Evolutionary conservation across 2,797 vertebrate genomes (phyloP), one percentile per base, ranked within the genome.

Genomic region (Chelidonichthys spinosus): DNA sequence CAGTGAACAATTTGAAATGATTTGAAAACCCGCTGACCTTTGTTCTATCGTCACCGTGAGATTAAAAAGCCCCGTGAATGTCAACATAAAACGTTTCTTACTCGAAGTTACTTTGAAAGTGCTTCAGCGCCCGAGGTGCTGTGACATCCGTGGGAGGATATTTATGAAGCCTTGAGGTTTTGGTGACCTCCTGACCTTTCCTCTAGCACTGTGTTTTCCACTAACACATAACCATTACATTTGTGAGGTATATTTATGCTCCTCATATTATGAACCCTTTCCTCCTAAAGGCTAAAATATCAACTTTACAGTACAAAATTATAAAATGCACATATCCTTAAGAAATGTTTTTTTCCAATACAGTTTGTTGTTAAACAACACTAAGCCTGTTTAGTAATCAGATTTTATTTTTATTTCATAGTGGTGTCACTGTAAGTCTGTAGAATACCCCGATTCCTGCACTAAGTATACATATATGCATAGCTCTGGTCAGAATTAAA

Each of bases 401-500:
- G 6, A 7, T 25, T 35, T 14, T 7, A 33, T 54, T 33, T 54
- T 25, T 25, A 25, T 25, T 46, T 54, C 25, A 33, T 33, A 15
- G 6, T 3, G 52, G 3, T 15, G 52, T 32, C 32, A 43, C 14
- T 37, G 0, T 52, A 61, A 61, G 2, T 9, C 2, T 39, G 6
- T 25, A 55, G 4, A 65, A 35, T 18, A 72, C 4, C 4, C 4
- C 4, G 25, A 37, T 43, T 46, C 6, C 0, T 54, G 0, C 32
- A 55, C 0, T 5, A 35, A 53, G 46, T 0, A 63, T 0, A 0
- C 7, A n/a, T 2, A 37, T 4, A 35, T 33, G 5, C 35, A 63
- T 2, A 37, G 5, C 13, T 14, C 60, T 50, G 64, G 37, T 4
- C 75, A 7, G 83, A 78, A 69, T 88, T 91, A 90, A 91, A 90